phyloP scores from a whole-genome alignment of 2,113 vertebrate species.

The Chionodraco myersi region DNA sequence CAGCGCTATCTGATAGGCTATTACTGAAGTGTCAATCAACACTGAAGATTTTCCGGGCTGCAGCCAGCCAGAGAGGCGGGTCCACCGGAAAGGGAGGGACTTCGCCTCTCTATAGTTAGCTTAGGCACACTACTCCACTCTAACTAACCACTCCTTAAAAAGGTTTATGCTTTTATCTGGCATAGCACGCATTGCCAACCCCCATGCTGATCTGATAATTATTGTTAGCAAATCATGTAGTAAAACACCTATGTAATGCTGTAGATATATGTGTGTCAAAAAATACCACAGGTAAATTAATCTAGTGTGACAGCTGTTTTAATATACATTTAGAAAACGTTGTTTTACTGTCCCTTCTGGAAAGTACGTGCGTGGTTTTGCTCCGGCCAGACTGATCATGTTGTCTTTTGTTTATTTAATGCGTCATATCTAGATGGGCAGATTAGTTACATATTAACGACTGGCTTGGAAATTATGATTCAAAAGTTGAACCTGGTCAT shows the following conservation, averaged over 20 bases:
- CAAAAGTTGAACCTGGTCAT: not conserved
- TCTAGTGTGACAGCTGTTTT: not conserved
- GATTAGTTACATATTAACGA: slow-evolving; percentile 32
- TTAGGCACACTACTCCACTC: not conserved
- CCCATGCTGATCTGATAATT: not conserved
- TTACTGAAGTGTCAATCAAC: too few species aligned
- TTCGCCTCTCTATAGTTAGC: not conserved
- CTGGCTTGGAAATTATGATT: not conserved
- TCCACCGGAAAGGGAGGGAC: too few species aligned
- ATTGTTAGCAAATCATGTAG: not conserved
- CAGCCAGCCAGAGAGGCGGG: too few species aligned
- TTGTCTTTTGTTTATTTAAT: not conserved
- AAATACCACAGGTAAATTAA: too few species aligned
- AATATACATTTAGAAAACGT: too few species aligned
- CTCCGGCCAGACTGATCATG: not conserved
- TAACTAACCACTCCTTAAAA: not conserved
- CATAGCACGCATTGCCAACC: not conserved
- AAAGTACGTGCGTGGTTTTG: not conserved
- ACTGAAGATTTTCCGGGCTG: too few species aligned
- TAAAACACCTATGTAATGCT: not conserved
- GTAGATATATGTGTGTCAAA: not conserved
- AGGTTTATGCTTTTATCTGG: not conserved
- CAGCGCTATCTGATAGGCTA: too few species aligned
- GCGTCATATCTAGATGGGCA: not conserved
- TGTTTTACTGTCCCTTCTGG: not conserved